A percentile compares a stretch with the other conserved stretches of the same genome.
These are phyloP conservation scores for Beris chalybata DNA, from an alignment of 2,888 invertebrate genomes.

Conservation along the genomic window DNA sequence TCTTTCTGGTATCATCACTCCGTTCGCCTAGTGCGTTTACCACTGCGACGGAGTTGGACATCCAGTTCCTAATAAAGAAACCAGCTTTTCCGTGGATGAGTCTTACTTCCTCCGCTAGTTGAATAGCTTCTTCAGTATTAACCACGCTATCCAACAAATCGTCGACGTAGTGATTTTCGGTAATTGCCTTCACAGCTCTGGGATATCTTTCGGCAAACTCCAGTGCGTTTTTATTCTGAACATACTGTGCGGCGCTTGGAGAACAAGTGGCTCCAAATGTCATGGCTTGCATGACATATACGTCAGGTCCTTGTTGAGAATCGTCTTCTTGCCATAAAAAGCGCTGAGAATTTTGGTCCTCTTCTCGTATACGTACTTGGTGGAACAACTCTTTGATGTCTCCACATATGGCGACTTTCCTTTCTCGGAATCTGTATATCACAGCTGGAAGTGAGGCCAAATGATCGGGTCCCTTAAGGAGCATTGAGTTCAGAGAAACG, in stretches of 20 bases:
- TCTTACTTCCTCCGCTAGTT: constrained; percentile 32
- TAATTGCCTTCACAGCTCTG: constrained; percentile 36
- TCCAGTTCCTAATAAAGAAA: constrained; percentile 40
- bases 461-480: constrained; percentile 48
- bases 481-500: constrained; percentile 43
- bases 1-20: background rate
- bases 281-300: constrained; percentile 39
- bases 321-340: constrained; percentile 44
- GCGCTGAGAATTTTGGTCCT: constrained; percentile 44
- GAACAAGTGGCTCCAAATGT: constrained; percentile 41
- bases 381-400: constrained; percentile 45
- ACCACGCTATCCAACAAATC: background rate
- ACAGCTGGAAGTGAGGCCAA: constrained; percentile 47
- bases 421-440: constrained; percentile 48
- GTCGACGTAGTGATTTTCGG: constrained; percentile 32
- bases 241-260: constrained; percentile 36
- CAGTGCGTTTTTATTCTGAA: constrained; percentile 38
- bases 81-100: constrained; percentile 8
- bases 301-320: constrained; percentile 30
- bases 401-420: constrained; percentile 46
- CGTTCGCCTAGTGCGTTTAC: constrained; percentile 28
- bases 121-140: background rate
- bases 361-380: constrained; percentile 39
- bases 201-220: constrained; percentile 37
- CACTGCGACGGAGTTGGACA: constrained; percentile 36